Base-by-base conservation (phyloP, 2,888 invertebrate species). In the Apamea monoglypha region DNA sequence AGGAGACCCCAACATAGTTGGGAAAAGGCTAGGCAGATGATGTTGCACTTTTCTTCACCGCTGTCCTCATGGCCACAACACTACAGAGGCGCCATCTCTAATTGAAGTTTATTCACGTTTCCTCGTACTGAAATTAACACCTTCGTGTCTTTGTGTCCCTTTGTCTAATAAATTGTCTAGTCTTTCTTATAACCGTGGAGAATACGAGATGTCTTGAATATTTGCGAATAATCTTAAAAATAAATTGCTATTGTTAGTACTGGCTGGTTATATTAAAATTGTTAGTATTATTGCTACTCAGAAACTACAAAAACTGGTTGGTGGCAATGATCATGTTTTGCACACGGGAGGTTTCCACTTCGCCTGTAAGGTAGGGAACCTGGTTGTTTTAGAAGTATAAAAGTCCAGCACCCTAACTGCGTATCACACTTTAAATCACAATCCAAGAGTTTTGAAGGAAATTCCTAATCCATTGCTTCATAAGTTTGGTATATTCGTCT, bases 21-120 rank as follows among this genome's bases (percentile, higher is more conserved):
- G 0, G 12, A 25, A n/a, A 59, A 59, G n/a, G 56, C 25, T 4
- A 59, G 12, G 56, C n/a, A 59, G 12, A n/a, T n/a, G n/a, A 59
- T 59, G 5, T 59, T 59, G 56, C 10, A 12, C 12, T 14, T 44
- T 36, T 56, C 29, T 36, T 25, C 5, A 12, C 47, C 69, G 75
- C 76, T 56, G 2, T 61, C 70, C 1, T 90, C 32, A 1, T 89
- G 68, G 88, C 87, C 87, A 82, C 85, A 89, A 81, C 71, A 81
- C 87, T 82, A 90, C 91, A 91, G 91, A 91, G 91, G 92, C 93
- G 91, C 92, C 92, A 92, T 92, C 92, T 91, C 94, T 95, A 96
- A 96, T 96, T 95, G 95, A 94, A 95, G 93, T 95, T 95, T 95
- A 95, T 95, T 94, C 92, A 91, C 92, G 92, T 93, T 92, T 92